Conservation (phyloP, 2,888 invertebrate species). For the Microctonus hyperodae region DNA sequence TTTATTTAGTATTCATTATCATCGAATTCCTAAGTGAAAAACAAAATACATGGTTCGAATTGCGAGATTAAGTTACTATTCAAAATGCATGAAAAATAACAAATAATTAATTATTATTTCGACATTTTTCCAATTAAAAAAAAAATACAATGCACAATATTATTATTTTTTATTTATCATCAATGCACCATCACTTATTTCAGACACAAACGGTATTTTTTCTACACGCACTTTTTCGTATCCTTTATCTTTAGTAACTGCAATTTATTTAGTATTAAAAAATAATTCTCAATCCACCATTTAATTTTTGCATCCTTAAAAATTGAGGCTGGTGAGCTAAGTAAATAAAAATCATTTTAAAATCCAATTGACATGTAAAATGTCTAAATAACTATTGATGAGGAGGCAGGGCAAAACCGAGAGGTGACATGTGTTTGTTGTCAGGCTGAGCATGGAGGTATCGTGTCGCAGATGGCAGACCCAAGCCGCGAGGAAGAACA, state of each 20-base stretch:
- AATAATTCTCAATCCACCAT: too few species aligned
- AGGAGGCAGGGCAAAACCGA: constrained; percentile 59
- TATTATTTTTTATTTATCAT: background rate
- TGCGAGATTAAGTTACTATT: background rate
- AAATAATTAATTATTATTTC: background rate
- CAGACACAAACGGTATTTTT: background rate
- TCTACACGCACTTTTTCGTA: too few species aligned
- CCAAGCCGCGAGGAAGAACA: constrained; percentile 95
- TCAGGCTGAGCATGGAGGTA: constrained; percentile 76
- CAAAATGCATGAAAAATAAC: background rate
- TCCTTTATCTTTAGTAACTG: too few species aligned
- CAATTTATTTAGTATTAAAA: too few species aligned
- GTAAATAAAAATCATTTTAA: constrained; percentile 2
- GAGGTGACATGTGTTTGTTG: constrained; percentile 67
- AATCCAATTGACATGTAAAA: background rate
- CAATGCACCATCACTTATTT: background rate
- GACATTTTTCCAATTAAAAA: background rate
- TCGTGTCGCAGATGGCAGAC: constrained; percentile 93
- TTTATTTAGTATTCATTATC: background rate
- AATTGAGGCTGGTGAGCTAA: constrained; percentile 19
- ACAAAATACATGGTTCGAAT: background rate
- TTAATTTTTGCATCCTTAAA: background rate
- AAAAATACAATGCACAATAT: background rate
- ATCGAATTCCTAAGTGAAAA: background rate
- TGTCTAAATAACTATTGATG: constrained; percentile 14